Base-by-base conservation (phyloP, 1,140 invertebrate species). In the Bombus difficillimus region DNA sequence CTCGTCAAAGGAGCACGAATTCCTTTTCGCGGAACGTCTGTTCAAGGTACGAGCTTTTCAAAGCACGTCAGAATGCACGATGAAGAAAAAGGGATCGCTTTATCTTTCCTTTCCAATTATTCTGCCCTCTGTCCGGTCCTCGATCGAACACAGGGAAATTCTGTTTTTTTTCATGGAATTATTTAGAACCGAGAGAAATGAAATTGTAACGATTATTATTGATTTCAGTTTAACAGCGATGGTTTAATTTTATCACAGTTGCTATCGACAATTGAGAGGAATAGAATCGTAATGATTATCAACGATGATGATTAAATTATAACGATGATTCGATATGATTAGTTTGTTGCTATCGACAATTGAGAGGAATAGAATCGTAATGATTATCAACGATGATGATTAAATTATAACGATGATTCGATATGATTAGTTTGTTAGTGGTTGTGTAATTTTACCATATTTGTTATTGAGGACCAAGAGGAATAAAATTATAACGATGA, bases 1-100 rank as follows among this genome's bases (percentile, higher is more conserved):
- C 8, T 32, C 77, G 68, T 85, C 83, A 85, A 81, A 74, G 78
- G 59, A 66, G 25, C 53, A n/a, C 8, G 53, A 37, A 39, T 47
- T 81, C 71, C 59, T 81, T 74, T 62, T 41, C 59, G 28, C 39
- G 43, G 25, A 18, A 32, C 37, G 76, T n/a, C 43, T 64, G 53
- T 39, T 43, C n/a, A 22, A n/a, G 72, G 22, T 5, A 39, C 3
- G 53, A 37, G 47, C 25, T 25, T 64, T 71, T 73, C 69, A 74
- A 80, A 73, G 69, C 12, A 39, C 15, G 66, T 69, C 28, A 15
- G 57, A 66, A 41, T 18, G 18, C 57, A 15, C n/a, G n/a, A 5
- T 22, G n/a, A 37, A 43, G 39, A 59, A 83, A 75, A 69, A 39
- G 62, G n/a, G 15, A 77, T 68, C 41, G 47, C 13, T 83, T 41